A percentile compares a stretch with the other conserved stretches of the same genome.
Conservation (phyloP, 2,888 invertebrate genomes). For the Gryllus longicercus region DNA sequence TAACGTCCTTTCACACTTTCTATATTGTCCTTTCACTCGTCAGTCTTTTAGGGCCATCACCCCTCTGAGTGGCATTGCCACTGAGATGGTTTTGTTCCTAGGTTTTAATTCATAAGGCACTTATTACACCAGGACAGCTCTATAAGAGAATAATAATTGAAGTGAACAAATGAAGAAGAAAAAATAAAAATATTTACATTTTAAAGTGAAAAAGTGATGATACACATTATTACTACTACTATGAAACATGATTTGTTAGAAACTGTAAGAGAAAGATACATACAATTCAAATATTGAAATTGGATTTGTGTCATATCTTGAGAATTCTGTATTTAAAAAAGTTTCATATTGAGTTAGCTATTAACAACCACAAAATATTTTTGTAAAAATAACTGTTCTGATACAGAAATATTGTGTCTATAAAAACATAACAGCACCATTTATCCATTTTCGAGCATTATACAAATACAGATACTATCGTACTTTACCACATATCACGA, state of each 20-base stretch:
- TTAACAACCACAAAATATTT: too few species aligned
- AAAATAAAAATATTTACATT: conserved; percentile 2
- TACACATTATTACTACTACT: neutral
- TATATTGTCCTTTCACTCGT: neutral
- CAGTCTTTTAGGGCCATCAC: neutral
- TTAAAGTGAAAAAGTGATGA: neutral
- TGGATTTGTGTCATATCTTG: too few species aligned
- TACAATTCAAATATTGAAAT: neutral
- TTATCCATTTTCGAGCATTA: neutral
- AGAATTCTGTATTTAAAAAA: too few species aligned
- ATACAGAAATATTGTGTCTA: neutral
- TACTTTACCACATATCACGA: neutral
- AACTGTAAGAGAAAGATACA: neutral
- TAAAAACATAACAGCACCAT: neutral
- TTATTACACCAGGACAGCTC: neutral
- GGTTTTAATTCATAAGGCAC: neutral
- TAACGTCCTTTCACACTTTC: neutral
- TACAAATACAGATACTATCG: neutral
- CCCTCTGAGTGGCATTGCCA: neutral
- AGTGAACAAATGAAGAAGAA: neutral
- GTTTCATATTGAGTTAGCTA: too few species aligned
- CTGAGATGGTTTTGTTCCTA: neutral
- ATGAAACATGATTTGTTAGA: neutral
- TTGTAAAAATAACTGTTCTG: too few species aligned
- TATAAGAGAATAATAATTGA: neutral